Conservation (phyloP, 1,140 invertebrate species). For the Pectinophora gossypiella region DNA sequence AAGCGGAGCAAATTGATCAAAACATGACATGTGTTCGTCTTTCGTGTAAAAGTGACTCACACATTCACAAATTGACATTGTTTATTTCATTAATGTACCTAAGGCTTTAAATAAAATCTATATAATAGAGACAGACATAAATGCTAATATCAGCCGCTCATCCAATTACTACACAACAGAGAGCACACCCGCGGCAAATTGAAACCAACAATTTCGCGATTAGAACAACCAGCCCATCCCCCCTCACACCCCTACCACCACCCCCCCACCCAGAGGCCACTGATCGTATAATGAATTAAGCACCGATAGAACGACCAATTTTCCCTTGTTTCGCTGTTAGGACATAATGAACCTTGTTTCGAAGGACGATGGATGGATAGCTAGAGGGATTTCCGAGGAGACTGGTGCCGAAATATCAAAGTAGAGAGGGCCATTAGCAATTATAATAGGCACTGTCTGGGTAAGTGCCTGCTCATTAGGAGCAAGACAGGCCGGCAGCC, state of each 20-base stretch:
- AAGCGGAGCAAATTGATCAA: too few species aligned
- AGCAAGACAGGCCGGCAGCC: neutral
- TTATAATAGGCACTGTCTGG: constrained; percentile 48
- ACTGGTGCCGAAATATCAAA: constrained; percentile 29
- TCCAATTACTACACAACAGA: neutral
- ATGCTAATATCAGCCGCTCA: too few species aligned
- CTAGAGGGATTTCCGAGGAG: too few species aligned
- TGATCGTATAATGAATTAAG: constrained; percentile 51
- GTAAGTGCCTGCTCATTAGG: constrained; percentile 40
- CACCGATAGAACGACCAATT: constrained; percentile 16
- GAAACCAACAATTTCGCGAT: constrained; percentile 29
- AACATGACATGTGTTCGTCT: too few species aligned
- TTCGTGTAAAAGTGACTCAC: too few species aligned
- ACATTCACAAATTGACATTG: too few species aligned
- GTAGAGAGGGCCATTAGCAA: constrained; percentile 48
- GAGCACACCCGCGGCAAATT: neutral
- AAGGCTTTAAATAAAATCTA: neutral
- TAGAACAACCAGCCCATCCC: constrained; percentile 15
- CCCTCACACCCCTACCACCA: constrained; percentile 12
- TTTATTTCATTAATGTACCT: too few species aligned
- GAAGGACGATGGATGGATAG: neutral
- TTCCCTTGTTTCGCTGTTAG: neutral
- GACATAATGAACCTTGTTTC: neutral
- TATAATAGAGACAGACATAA: too few species aligned
- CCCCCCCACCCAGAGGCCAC: constrained; percentile 24